phyloP scores from a whole-genome alignment of 2,888 invertebrate species.

The Stenoptilia bipunctidactyla region DNA sequence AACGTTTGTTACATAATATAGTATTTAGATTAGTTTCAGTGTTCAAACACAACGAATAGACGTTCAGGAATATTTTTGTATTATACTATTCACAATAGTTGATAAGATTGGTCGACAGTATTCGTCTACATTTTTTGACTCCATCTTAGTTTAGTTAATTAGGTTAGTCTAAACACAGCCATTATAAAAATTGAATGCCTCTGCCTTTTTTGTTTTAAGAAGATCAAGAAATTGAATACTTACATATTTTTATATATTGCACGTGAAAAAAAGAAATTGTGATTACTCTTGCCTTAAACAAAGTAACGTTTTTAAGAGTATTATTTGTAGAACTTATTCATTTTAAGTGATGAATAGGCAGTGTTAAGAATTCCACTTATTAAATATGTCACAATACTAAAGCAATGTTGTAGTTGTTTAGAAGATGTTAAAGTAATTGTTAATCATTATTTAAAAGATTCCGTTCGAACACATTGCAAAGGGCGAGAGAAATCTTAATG shows the following conservation, averaged over 20 bases:
- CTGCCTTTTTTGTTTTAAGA: constrained; percentile 33
- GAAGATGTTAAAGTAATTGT: no score
- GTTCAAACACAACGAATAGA: constrained; percentile 54
- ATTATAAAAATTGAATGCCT: constrained; percentile 32
- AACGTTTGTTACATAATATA: constrained; percentile 11
- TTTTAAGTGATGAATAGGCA: no score
- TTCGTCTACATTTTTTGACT: constrained; percentile 31
- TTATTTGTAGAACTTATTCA: no score
- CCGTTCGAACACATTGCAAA: constrained; percentile 20
- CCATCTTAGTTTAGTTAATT: constrained; percentile 25
- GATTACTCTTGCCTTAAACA: constrained; percentile 44
- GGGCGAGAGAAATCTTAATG: constrained; percentile 46
- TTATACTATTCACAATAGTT: constrained; percentile 35
- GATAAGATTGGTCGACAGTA: constrained; percentile 46
- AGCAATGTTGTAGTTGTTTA: no score
- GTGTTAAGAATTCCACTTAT: no score
- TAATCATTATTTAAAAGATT: constrained; percentile 13
- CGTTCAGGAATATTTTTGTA: constrained; percentile 37
- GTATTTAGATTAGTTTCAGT: constrained; percentile 29
- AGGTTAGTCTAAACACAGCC: constrained; percentile 27
- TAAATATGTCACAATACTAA: no score
- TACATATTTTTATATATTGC: constrained; percentile 17
- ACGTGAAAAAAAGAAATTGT: constrained; percentile 23
- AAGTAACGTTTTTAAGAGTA: background rate
- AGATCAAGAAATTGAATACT: constrained; percentile 17